Evolutionary conservation across 2,113 vertebrate species (phyloP), one percentile per base, ranked within the genome.

Genomic region (Triplophysa rosa): DNA sequence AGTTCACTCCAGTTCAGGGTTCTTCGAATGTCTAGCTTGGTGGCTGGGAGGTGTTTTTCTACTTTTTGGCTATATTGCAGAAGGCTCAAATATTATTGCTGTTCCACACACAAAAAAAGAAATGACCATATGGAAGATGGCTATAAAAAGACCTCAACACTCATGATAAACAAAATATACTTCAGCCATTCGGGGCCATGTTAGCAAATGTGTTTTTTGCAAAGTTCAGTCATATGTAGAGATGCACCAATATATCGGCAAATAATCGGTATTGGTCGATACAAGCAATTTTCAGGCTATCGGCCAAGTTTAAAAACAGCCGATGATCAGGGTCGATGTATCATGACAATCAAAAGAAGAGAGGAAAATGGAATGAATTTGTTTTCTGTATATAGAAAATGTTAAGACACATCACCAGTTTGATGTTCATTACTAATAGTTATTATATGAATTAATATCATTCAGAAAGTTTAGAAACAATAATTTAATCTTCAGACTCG

Each of bases 51-150:
- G 62, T 69, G 49, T 80, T 80, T 72, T 72, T 63, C n/a, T 72
- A 45, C 67, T 45, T 70, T 77, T 79, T 26, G 59, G 68, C 9
- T 65, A 82, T 82, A 72, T 56, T 80, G 76, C 26, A 52, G 59
- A 73, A 77, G 80, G 66, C 77, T 74, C 21, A 77, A 73, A 75
- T 40, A 75, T 79, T 84, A 67, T 61, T 80, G 63, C 42, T 16
- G 37, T 74, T 73, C 61, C 33, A 42, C 33, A 61, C 52, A 73
- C 65, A 61, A 71, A 66, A 29, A 70, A 37, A 61, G 12, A 80
- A 71, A 62, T 37, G 62, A 70, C 37, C 58, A 52, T 33, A 75
- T 49, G 66, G 17, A 70, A 49, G 47, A 26, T 33, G 66, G 33
- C 24, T 58, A 59, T 56, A 58, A n/a, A 12, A 62, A 67, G 49